Evolutionary conservation across 2,888 invertebrate genomes (phyloP).

Genomic region (Drosophila mercatorum): DNA sequence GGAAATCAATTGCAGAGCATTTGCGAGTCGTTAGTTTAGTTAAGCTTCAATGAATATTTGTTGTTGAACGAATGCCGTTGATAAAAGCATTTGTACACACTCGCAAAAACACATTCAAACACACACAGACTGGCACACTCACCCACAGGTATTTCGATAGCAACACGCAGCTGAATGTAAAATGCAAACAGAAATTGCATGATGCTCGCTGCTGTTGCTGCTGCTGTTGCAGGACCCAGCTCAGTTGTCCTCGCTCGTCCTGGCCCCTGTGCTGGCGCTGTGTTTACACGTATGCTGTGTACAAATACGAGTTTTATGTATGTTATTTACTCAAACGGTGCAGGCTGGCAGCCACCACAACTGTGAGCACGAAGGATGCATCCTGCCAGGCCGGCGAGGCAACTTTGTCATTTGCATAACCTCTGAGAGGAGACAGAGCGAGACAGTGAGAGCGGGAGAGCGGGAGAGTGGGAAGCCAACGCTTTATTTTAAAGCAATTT

Average conservation of each 20-base stretch:
- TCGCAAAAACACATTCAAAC: slow-evolving; percentile 15
- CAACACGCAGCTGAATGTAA: slow-evolving; percentile 77
- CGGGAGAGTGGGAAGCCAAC: slow-evolving; percentile 3
- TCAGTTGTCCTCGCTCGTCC: neutral
- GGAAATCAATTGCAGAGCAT: slow-evolving; percentile 31
- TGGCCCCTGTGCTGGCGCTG: slow-evolving; percentile 11
- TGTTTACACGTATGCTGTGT: slow-evolving; percentile 79
- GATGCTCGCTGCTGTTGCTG: slow-evolving; percentile 45
- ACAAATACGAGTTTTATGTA: slow-evolving; percentile 79
- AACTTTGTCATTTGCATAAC: slow-evolving; percentile 80
- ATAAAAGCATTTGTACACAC: slow-evolving; percentile 71
- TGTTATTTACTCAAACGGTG: slow-evolving; percentile 79
- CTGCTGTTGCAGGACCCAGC: slow-evolving; percentile 18
- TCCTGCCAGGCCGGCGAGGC: slow-evolving; percentile 41
- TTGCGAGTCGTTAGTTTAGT: slow-evolving; percentile 13
- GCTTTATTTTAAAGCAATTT: slow-evolving; percentile 81
- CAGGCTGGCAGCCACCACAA: slow-evolving; percentile 44
- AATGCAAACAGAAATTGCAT: slow-evolving; percentile 75
- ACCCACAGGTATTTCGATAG: slow-evolving; percentile 64
- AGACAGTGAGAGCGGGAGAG: neutral
- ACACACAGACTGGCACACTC: slow-evolving; percentile 14
- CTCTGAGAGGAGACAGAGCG: slow-evolving; percentile 43
- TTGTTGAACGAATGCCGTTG: slow-evolving; percentile 68
- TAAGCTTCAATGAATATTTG: slow-evolving; percentile 34
- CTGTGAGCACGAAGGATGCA: slow-evolving; percentile 18